A percentile compares a stretch with the other conserved stretches of the same genome.
These are phyloP conservation scores for Ruditapes philippinarum DNA, from an alignment of 1,140 invertebrate genomes.

Conservation along the genomic window DNA sequence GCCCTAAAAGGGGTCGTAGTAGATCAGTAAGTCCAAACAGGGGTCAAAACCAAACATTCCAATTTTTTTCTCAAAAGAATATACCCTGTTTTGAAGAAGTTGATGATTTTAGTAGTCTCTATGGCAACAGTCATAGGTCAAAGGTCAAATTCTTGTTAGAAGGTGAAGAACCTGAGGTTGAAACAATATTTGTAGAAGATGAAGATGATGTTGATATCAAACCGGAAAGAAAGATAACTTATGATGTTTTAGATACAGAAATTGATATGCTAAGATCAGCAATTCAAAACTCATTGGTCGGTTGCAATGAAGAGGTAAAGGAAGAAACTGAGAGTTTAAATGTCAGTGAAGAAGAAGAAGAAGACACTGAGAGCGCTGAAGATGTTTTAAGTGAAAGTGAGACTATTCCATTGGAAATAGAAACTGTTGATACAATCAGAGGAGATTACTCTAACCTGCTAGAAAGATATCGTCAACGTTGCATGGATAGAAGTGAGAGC, in stretches of 20 bases:
- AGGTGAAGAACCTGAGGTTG: conserved; percentile 45
- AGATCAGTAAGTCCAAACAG: conserved; percentile 30
- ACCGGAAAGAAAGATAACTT: conserved; percentile 30
- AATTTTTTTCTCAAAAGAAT: conserved; percentile 18
- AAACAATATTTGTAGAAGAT: conserved; percentile 60
- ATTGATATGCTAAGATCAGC: conserved; percentile 22
- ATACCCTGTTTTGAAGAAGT: conserved; percentile 32
- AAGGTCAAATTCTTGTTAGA: conserved; percentile 60
- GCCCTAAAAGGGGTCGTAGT: conserved; percentile 41
- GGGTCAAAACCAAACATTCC: conserved; percentile 13
- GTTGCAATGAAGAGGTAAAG: background rate
- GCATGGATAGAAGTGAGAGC: conserved; percentile 58
- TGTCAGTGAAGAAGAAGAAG: background rate
- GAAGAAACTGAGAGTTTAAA: background rate
- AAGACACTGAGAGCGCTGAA: background rate
- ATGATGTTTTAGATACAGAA: conserved; percentile 58
- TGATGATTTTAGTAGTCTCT: conserved; percentile 11
- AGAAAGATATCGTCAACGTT: conserved; percentile 46
- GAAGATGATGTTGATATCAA: conserved; percentile 37
- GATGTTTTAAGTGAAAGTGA: conserved; percentile 27
- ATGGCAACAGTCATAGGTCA: conserved; percentile 40
- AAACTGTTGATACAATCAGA: conserved; percentile 31
- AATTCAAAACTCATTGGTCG: conserved; percentile 34
- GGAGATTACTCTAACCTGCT: conserved; percentile 58
- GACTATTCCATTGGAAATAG: background rate